Evolutionary conservation across 1,140 invertebrate species (phyloP).

Genomic region (Plectus sambesii): DNA sequence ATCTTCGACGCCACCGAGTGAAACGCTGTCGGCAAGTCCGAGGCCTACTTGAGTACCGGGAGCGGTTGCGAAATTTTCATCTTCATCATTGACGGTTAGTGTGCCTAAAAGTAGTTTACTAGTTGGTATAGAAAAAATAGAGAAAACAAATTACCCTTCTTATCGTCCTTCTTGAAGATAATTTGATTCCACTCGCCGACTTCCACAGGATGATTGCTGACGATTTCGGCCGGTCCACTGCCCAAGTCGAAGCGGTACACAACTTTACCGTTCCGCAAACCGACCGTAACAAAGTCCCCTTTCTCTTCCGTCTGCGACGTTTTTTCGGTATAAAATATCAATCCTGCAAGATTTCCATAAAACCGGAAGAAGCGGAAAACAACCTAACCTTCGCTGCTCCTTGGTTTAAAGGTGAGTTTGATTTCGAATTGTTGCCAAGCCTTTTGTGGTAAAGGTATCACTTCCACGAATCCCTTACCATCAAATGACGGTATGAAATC

Average conservation of each 20-base stretch:
- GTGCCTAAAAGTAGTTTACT: no score
- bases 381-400: constrained; percentile 19
- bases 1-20: no score
- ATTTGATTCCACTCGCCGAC: constrained; percentile 23
- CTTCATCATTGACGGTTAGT: no score
- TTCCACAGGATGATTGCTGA: constrained; percentile 12
- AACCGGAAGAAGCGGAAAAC: not conserved
- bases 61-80: no score
- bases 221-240: constrained; percentile 7
- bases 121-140: no score
- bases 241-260: constrained; percentile 17
- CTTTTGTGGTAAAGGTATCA: constrained; percentile 29
- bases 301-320: not conserved
- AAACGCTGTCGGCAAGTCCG: no score
- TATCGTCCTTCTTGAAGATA: constrained; percentile 19
- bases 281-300: constrained; percentile 4
- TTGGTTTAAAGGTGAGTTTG: constrained; percentile 31
- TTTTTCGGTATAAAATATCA: constrained; percentile 21
- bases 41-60: no score
- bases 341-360: constrained; percentile 11
- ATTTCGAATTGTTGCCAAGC: constrained; percentile 30
- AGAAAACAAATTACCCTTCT: no score
- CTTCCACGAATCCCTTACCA: constrained; percentile 26
- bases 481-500: constrained; percentile 35
- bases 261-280: constrained; percentile 10